Base-by-base conservation (phyloP, 2,113 vertebrate species). In the Nesogale talazaci region DNA sequence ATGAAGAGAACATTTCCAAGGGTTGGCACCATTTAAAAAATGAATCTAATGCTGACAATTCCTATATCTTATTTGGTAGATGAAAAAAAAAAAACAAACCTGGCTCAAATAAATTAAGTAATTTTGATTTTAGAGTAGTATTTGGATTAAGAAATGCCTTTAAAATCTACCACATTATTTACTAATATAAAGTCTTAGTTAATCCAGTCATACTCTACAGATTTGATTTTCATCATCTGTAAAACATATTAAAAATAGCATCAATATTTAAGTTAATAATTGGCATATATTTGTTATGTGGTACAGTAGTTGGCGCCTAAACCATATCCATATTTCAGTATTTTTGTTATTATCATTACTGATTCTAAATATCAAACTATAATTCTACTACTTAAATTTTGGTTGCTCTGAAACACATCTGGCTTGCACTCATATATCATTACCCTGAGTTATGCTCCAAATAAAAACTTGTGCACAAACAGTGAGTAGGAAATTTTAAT, bases 111-210 rank as follows among this genome's bases (percentile, higher is more conserved):
- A 77, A 83, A 74, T 57, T 82, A 78, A 1, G 27, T 61, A 36
- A 75, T 52, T 76, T 34, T 11, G 25, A 59, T 59, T 81, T 42
- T 65, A 67, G 69, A 29, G 36, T 69, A 84, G 3, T 65, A 83
- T 90, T 82, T 83, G 29, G n/a, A 86, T n/a, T 87, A 67, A 78
- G 63, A 57, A 74, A 7, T 69, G 38, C 29, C 56, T 85, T 84
- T 17, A 75, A 88, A 81, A 80, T 29, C 27, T 76, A 0, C 25
- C 65, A 16, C 57, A 22, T 12, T 61, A 61, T 59, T 85, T 91
- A 56, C 61, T 76, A 17, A 4, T 78, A 0, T 22, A 23, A 59
- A 15, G 5, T 3, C 36, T 84, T 88, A 67, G 23, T 42, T 88
- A 77, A 79, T 10, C 31, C 34, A 34, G 38, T 88, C 40, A 74